Base-by-base conservation (phyloP, 2,888 invertebrate species). In the Drosophila tripunctata region DNA sequence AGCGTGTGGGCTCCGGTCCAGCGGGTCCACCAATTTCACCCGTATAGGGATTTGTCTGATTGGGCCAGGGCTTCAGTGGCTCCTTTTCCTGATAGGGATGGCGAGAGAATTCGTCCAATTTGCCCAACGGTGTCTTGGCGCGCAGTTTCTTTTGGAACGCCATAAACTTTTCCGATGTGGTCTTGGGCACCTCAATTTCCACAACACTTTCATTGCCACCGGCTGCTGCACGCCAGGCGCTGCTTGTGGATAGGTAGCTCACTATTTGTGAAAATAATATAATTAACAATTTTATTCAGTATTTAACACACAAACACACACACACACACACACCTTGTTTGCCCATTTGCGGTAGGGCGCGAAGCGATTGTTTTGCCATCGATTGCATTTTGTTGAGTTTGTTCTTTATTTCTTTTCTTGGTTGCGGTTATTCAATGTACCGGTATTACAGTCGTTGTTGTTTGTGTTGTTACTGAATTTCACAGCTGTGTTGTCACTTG, bases 1-100 rank as follows among this genome's bases (percentile, higher is more conserved):
- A 99, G 78, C 99, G 94, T 8, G 99, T 99, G 6, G 99, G 99
- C 92, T 99, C 99, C 0, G 99, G 99, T 4, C 99, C 99, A 81
- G 94, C 93, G 0, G 99, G 99, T 0, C 99, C 99, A 31, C 97
- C 97, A 58, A 97, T 92, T 93, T 99, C 99, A 8, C 99, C 99
- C 4, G 99, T 99, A 60, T 94, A 88, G 4, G 99, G 99, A 92
- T 99, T 99, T 1, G 93, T 94, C 88, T 96, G 94, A 88, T 97
- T 93, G 10, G 98, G 98, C 93, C 95, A 98, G 2, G 96, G 93
- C 78, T 76, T 93, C 21, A 98, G 91, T 0, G 97, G 96, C 84
- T 98, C 96, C 84, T 96, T 95, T 90, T 97, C 96, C 88, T 95
- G 94, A 85, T 94, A 93, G 4, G 95, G 95, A 90, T 96, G 95